A percentile compares a stretch with the other conserved stretches of the same genome.
phyloP scores from a whole-genome alignment of 2,797 vertebrate species.

The Bovichtus variegatus region DNA sequence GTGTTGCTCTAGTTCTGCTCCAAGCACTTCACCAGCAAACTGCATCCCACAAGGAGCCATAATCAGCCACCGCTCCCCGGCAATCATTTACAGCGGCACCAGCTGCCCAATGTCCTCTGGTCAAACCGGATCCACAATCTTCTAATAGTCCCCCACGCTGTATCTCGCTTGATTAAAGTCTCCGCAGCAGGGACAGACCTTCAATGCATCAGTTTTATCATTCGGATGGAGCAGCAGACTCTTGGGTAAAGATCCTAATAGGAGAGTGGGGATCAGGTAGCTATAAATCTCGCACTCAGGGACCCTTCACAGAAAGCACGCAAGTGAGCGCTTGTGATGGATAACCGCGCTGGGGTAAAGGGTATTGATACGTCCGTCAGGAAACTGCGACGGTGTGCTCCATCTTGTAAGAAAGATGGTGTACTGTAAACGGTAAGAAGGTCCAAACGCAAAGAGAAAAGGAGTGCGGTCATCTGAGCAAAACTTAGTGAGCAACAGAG shows the following conservation, averaged over 20 bases:
- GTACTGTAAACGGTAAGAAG: conserved; percentile 16
- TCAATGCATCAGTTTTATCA: conserved; percentile 73
- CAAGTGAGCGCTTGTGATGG: conserved; percentile 53
- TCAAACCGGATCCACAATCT: conserved; percentile 64
- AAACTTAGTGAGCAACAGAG: conserved; percentile 6
- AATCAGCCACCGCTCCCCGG: conserved; percentile 59
- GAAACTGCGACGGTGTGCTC: conserved; percentile 39
- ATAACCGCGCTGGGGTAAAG: conserved; percentile 55
- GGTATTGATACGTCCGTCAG: conserved; percentile 68
- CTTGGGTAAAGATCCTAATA: conserved; percentile 50
- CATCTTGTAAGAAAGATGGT: conserved; percentile 52
- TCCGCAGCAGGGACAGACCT: conserved; percentile 52
- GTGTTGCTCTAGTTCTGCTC: conserved; percentile 61
- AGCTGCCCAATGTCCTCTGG: conserved; percentile 71
- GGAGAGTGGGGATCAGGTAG: conserved; percentile 28
- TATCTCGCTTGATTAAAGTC: conserved; percentile 71
- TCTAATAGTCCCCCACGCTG: conserved; percentile 63
- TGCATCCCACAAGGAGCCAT: conserved; percentile 66
- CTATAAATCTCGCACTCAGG: conserved; percentile 71
- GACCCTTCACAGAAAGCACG: conserved; percentile 61
- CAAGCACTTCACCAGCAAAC: conserved; percentile 65
- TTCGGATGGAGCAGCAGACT: conserved; percentile 46
- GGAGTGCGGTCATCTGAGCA: not conserved
- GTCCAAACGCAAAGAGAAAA: conserved; percentile 6
- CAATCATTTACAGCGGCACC: conserved; percentile 71